Percentiles rank a stretch among this genome's conserved stretches.
phyloP scores from a whole-genome alignment of 2,888 invertebrate genomes.

The Chorisops tibialis region DNA sequence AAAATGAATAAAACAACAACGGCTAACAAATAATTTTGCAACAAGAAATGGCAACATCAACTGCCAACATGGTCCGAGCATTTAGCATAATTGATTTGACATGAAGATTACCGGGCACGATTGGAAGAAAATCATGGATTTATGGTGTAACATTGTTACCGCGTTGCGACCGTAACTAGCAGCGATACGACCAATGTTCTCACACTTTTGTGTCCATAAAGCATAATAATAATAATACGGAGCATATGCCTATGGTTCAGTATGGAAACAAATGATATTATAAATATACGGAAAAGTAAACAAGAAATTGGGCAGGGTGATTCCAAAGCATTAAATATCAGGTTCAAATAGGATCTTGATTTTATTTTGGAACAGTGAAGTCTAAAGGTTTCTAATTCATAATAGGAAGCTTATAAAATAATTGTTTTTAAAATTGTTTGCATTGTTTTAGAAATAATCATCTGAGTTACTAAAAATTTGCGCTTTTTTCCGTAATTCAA shows the following conservation, averaged over 20 bases:
- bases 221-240: neutral
- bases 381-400: too few relatives aligned
- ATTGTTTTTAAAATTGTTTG: too few relatives aligned
- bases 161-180: slow-evolving; percentile 6
- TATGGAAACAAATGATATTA: neutral
- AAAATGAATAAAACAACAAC: neutral
- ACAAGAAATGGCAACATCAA: slow-evolving; percentile 2
- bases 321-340: too few relatives aligned
- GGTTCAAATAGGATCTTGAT: too few relatives aligned
- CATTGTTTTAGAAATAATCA: too few relatives aligned
- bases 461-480: too few relatives aligned
- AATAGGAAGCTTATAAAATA: too few relatives aligned
- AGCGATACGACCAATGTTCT: slow-evolving; percentile 24
- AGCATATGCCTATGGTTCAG: neutral
- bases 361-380: too few relatives aligned
- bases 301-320: neutral
- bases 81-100: slow-evolving; percentile 33
- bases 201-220: slow-evolving; percentile 24
- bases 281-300: neutral
- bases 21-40: too few relatives aligned
- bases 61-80: slow-evolving; percentile 20
- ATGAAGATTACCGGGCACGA: slow-evolving; percentile 28
- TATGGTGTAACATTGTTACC: slow-evolving; percentile 9
- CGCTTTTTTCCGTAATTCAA: too few relatives aligned
- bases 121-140: slow-evolving; percentile 4